Evolutionary conservation across 1,140 invertebrate genomes (phyloP).

Genomic region (Trinorchestia longiramus): DNA sequence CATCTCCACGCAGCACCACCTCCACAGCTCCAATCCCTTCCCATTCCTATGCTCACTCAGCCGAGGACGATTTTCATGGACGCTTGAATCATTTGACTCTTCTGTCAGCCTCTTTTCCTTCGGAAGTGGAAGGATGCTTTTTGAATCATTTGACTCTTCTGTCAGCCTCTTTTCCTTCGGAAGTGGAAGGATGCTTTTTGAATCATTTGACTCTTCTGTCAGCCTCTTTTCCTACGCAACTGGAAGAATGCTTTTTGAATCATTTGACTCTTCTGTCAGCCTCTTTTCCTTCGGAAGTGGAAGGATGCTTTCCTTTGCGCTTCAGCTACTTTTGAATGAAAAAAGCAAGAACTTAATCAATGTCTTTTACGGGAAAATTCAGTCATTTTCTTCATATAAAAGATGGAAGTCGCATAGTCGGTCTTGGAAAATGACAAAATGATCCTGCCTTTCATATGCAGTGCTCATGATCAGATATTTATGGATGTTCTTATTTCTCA

Average conservation of each 20-base stretch:
- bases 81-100: background rate
- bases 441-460: background rate
- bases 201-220: background rate
- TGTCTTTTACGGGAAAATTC: no score
- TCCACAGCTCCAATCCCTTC: background rate
- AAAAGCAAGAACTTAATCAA: no score
- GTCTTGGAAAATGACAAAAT: background rate
- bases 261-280: background rate
- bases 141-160: background rate
- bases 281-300: background rate
- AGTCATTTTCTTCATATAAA: background rate
- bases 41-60: background rate
- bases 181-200: background rate
- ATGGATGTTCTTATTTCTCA: background rate
- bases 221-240: background rate
- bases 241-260: background rate
- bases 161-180: background rate
- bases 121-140: background rate
- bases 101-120: background rate
- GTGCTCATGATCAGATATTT: background rate
- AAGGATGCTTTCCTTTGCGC: background rate
- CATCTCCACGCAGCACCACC: background rate
- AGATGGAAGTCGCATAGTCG: background rate
- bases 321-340: no score
- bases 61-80: conserved; percentile 3